Evolutionary conservation across 2,888 invertebrate genomes (phyloP).

Genomic region (Achlya flavicornis): DNA sequence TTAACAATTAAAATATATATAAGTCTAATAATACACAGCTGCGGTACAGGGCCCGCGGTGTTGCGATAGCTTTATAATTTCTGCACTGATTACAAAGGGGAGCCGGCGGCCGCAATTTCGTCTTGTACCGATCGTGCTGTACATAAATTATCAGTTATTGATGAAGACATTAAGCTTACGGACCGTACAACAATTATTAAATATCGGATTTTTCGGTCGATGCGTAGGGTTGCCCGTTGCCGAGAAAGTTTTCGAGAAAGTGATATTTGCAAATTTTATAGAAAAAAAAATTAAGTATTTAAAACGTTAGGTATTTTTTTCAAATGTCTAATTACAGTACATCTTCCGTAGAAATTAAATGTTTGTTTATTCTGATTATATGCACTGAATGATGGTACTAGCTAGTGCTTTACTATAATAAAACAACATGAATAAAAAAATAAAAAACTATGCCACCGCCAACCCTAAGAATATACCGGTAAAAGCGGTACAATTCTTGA

Average conservation of each 20-base stretch:
- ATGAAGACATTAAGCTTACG: constrained; percentile 83
- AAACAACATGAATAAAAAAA: background rate
- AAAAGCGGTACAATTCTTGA: constrained; percentile 39
- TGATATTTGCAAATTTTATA: background rate
- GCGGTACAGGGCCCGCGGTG: constrained; percentile 67
- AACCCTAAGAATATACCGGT: constrained; percentile 34
- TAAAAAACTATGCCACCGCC: constrained; percentile 21
- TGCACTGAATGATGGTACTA: too few species aligned
- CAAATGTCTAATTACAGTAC: too few species aligned
- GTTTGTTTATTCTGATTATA: too few species aligned
- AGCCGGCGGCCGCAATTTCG: constrained; percentile 86
- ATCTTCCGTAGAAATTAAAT: too few species aligned
- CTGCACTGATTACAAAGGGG: constrained; percentile 83
- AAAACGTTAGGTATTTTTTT: too few species aligned
- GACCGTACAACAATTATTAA: constrained; percentile 67
- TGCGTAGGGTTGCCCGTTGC: constrained; percentile 28
- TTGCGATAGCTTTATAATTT: constrained; percentile 80
- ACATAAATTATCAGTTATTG: constrained; percentile 84
- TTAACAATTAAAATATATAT: constrained; percentile 60
- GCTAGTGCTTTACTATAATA: too few species aligned
- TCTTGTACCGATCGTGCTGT: constrained; percentile 81
- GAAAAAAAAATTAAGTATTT: too few species aligned
- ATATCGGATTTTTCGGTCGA: constrained; percentile 50
- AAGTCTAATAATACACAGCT: constrained; percentile 62
- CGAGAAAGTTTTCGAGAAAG: constrained; percentile 7